Conservation (phyloP, 30 jellyfish, hydroid and myxozoan genomes). For the Hydractinia echinata region DNA sequence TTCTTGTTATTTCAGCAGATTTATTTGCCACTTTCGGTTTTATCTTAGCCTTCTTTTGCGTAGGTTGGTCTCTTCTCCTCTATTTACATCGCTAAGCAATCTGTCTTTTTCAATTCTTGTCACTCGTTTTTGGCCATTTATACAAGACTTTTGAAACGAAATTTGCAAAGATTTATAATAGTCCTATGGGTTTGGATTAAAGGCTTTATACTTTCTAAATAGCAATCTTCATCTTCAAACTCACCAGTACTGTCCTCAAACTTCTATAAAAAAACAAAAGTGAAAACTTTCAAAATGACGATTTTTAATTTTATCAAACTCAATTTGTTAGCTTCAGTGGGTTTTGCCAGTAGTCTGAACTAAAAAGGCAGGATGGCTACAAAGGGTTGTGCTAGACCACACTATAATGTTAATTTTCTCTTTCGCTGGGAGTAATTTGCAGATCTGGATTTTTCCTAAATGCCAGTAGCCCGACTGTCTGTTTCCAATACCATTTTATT, state of each 20-base stretch:
- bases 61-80: not conserved
- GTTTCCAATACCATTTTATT: no score
- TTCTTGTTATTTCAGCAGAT: constrained; percentile 61
- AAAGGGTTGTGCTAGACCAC: no score
- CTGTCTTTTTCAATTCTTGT: constrained; percentile 22
- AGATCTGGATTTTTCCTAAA: no score
- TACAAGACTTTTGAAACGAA: constrained; percentile 30
- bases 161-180: constrained; percentile 14
- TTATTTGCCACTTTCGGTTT: constrained; percentile 40
- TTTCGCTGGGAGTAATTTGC: no score
- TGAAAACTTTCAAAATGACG: no score
- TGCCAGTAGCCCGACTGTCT: no score
- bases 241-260: constrained; percentile 16
- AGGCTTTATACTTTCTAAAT: not conserved
- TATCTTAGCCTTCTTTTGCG: constrained; percentile 48
- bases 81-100: constrained; percentile 21
- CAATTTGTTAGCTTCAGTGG: no score
- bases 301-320: no score
- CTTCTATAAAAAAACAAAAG: not conserved
- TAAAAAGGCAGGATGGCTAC: no score
- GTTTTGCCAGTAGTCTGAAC: no score
- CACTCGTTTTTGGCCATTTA: constrained; percentile 57
- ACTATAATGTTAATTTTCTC: no score
- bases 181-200: not conserved
- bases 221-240: constrained; percentile 10